Evolutionary conservation across 2,888 invertebrate species (phyloP), one percentile per base, ranked within the genome.

Genomic region (Ormyrus rosae): DNA sequence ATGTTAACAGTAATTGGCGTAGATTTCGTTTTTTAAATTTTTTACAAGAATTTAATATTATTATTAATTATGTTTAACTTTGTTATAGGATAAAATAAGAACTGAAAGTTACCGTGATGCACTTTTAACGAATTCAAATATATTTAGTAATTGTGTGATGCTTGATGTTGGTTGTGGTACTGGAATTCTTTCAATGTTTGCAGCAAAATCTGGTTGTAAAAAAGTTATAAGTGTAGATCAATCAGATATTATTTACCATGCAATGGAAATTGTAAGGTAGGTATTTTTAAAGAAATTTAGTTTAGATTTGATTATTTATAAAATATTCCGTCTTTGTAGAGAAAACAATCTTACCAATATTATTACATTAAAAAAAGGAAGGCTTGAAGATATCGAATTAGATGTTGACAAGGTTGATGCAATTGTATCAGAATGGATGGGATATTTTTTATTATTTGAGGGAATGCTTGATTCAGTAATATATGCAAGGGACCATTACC

Each of bases 351-450:
- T 96, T 58, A 93, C 94, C 75, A 92, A 95, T 82, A 93, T 93
- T 84, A 95, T 99, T 60, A 93, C 94, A 82, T 92, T 97, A 75
- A 92, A 97, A 0, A 97, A 96, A 91, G 98, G 98, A 0, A 93
- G 96, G 85, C 91, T 99, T 46, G 99, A 99, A 91, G 95, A 97
- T 84, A 95, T 96, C 5, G 92, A 93, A 73, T 90, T 97, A 68
- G 96, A 96, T 0, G 92, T 93, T 56, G 94, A 95, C 76, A 95
- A 96, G 91, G 96, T 96, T 56, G 98, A 99, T 90, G 94, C 98
- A 6, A 97, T 99, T 84, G 95, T 99, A 4, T 98, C 98, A 0
- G 99, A 99, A 91, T 99, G 98, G 98, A 99, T 99, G 99, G 99
- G 99, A 0, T 99, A 99, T 90, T 98, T 99, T 90, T 92, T 99